Evolutionary conservation across 2,888 invertebrate genomes (phyloP).

Genomic region (Coenonympha arcania): DNA sequence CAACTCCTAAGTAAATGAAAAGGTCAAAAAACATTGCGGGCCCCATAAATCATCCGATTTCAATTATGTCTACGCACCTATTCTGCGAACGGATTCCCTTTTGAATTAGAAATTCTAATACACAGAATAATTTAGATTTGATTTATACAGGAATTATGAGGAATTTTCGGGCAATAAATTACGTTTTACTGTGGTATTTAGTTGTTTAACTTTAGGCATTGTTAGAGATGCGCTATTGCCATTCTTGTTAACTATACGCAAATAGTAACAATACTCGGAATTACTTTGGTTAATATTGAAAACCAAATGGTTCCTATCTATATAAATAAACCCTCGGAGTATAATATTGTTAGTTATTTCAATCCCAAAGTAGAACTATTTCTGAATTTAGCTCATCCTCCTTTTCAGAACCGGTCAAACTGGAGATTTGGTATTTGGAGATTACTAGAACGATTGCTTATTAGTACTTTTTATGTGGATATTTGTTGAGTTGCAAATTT

Average conservation of each 20-base stretch:
- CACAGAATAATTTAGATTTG: constrained; percentile 3
- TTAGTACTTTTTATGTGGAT: too few relatives aligned
- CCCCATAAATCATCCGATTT: constrained; percentile 3
- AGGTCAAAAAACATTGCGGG: constrained; percentile 1
- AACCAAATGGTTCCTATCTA: too few relatives aligned
- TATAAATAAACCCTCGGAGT: too few relatives aligned
- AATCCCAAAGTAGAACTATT: too few relatives aligned
- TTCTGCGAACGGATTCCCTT: constrained; percentile 5
- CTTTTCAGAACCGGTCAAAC: too few relatives aligned
- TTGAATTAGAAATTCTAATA: constrained; percentile 8
- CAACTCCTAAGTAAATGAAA: background rate
- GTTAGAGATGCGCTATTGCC: background rate
- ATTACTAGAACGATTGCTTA: too few relatives aligned
- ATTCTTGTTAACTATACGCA: background rate
- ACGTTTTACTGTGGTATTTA: constrained; percentile 2
- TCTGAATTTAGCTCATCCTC: too few relatives aligned
- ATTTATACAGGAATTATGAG: constrained; percentile 7
- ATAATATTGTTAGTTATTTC: too few relatives aligned
- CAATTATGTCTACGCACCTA: constrained; percentile 4
- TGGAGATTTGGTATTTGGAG: too few relatives aligned
- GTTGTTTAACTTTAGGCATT: background rate
- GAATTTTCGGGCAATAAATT: constrained; percentile 5
- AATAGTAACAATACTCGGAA: too few relatives aligned
- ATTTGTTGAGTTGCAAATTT: too few relatives aligned
- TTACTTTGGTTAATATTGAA: too few relatives aligned